Conservation (phyloP, 2,888 invertebrate genomes). For the Polydrusus pterygomalis region DNA sequence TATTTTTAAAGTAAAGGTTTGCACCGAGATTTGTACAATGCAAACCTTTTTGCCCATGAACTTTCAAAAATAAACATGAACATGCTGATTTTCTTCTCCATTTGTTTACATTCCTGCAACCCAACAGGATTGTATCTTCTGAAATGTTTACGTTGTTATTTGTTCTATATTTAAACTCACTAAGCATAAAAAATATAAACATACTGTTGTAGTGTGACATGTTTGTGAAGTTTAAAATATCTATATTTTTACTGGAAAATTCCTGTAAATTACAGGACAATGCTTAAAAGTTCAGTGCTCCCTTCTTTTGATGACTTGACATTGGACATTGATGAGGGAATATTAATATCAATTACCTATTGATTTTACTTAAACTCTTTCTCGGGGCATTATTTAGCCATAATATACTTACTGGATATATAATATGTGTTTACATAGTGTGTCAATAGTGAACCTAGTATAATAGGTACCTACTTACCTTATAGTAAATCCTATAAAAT, state of each 20-base stretch:
- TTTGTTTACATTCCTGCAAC: slow-evolving; percentile 30
- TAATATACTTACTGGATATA: too few species aligned
- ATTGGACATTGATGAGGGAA: too few species aligned
- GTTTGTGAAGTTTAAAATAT: slow-evolving; percentile 1
- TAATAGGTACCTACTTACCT: too few species aligned
- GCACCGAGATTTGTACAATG: slow-evolving; percentile 9
- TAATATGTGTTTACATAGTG: too few species aligned
- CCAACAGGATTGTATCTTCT: slow-evolving; percentile 26
- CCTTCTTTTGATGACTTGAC: too few species aligned
- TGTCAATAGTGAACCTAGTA: too few species aligned
- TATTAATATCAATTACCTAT: too few species aligned
- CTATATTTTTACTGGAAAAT: not conserved
- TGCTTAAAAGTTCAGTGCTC: not conserved
- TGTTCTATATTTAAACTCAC: slow-evolving; percentile 13
- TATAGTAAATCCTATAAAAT: too few species aligned
- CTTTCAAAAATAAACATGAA: slow-evolving; percentile 2
- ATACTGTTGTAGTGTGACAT: slow-evolving; percentile 9
- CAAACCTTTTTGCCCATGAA: slow-evolving; percentile 33
- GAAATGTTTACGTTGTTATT: slow-evolving; percentile 5
- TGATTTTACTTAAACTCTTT: too few species aligned
- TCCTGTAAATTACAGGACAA: not conserved
- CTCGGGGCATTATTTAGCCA: too few species aligned
- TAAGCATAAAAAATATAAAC: slow-evolving; percentile 3
- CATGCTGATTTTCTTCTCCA: slow-evolving; percentile 7
- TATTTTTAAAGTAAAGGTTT: slow-evolving; percentile 35